A percentile compares a stretch with the other conserved stretches of the same genome.
phyloP scores from a whole-genome alignment of 1,140 invertebrate genomes.

The Drosophila navojoa region DNA sequence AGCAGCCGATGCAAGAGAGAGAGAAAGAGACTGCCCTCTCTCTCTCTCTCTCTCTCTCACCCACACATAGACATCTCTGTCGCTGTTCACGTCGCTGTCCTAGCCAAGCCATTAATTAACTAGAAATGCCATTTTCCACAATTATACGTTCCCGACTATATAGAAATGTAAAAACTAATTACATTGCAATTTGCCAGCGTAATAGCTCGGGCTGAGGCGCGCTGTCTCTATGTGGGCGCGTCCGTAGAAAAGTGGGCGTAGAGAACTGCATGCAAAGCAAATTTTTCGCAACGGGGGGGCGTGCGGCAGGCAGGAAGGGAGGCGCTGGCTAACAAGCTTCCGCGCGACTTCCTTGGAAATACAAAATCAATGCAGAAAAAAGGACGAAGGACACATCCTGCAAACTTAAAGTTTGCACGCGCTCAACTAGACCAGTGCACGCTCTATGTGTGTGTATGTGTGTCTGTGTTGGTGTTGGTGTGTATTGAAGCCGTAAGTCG shows the following conservation, averaged over 20 bases:
- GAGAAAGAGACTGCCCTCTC: neutral
- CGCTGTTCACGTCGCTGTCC: constrained; percentile 4
- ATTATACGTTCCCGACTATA: constrained; percentile 80
- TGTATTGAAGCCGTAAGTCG: constrained; percentile 32
- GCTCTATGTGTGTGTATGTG: neutral
- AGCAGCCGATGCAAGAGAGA: no score
- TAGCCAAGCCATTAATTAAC: constrained; percentile 75
- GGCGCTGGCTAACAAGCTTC: constrained; percentile 68
- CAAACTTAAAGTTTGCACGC: constrained; percentile 61
- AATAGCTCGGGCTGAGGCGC: constrained; percentile 61
- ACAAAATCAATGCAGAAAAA: constrained; percentile 71
- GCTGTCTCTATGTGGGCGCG: constrained; percentile 35
- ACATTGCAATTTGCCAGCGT: constrained; percentile 82
- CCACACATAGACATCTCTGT: neutral
- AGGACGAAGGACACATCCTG: constrained; percentile 67
- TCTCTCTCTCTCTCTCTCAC: neutral
- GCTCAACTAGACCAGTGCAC: constrained; percentile 15
- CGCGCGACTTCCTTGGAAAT: constrained; percentile 79
- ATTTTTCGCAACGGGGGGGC: constrained; percentile 44
- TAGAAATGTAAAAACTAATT: constrained; percentile 83
- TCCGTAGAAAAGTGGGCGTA: neutral
- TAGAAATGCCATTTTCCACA: constrained; percentile 82
- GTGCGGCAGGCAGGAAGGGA: constrained; percentile 6
- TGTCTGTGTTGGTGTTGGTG: constrained; percentile 8
- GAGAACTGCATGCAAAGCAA: constrained; percentile 77